Evolutionary conservation across 2,888 invertebrate species (phyloP), one percentile per base, ranked within the genome.

Genomic region (Protodeltote pygarga): DNA sequence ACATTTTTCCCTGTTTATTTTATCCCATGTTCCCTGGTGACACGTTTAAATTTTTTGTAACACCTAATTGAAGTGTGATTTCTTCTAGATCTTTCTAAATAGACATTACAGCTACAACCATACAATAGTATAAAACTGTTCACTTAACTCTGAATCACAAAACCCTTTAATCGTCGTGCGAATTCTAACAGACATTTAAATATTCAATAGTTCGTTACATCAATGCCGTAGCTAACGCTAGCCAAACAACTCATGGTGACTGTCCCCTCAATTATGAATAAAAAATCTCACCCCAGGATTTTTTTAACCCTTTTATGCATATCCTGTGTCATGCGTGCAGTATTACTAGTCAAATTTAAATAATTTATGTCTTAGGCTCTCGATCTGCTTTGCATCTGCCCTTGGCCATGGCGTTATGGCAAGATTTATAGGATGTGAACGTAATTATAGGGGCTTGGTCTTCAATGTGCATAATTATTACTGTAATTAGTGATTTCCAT

Each of bases 331-430:
- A 78, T 77, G 79, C 88, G 79, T 87, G 80, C 87, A 84, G 77
- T 83, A 79, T 92, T 90, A 91, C 91, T 84, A 90, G 88, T 89
- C 89, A 90, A 81, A 92, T 91, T 92, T 90, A 86, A 91, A 90
- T 92, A 89, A 92, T 91, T 92, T 90, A 92, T 91, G 87, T 82
- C 74, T 72, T 71, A 71, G 73, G 80, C 71, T 76, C 79, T 87
- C 78, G 82, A 81, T 83, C 79, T 77, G 29, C 58, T 74, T 77
- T 76, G 85, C 87, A 90, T 90, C 89, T 91, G 91, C 82, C 53
- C 55, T 46, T 3, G 46, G 67, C 61, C 69, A 66, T 66, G 64
- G 65, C 63, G 61, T 61, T 71, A 69, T 61, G 40, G 39, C 39
- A 60, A 68, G 69, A 74, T 74, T 73, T 74, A 74, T 62, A 49